These are phyloP conservation scores for Megatriorchis doriae DNA, from an alignment of 2,113 vertebrate species.

Conservation along the genomic window DNA sequence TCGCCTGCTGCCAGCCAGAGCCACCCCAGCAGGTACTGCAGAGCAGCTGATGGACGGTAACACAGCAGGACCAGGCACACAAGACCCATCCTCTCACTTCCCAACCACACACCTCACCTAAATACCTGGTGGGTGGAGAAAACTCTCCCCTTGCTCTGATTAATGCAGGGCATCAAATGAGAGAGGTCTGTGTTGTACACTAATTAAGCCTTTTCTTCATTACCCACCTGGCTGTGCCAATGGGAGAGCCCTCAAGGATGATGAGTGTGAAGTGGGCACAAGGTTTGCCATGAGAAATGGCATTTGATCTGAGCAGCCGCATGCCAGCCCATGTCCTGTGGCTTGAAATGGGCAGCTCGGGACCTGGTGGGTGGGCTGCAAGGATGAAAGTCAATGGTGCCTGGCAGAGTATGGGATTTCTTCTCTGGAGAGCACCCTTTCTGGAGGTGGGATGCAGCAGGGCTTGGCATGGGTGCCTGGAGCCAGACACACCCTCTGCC, in stretches of 20 bases:
- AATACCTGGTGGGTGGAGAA: not conserved
- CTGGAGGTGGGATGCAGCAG: not conserved
- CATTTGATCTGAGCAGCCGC: not conserved
- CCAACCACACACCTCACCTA: not conserved
- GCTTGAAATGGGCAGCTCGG: not conserved
- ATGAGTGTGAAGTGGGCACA: not conserved
- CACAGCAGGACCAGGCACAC: not conserved
- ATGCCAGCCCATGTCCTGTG: accelerated
- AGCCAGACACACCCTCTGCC: not conserved
- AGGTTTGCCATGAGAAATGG: not conserved
- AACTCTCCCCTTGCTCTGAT: not conserved
- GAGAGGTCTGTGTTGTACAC: not conserved
- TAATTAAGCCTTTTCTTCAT: not conserved
- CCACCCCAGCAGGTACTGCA: not conserved
- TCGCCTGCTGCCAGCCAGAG: not conserved
- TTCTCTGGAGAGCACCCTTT: not conserved
- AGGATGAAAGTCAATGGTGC: not conserved
- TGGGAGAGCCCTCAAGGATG: not conserved
- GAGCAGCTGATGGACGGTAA: not conserved
- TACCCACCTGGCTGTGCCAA: not conserved
- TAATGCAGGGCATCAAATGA: not conserved
- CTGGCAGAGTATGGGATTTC: not conserved
- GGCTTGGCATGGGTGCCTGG: not conserved
- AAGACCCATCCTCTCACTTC: not conserved
- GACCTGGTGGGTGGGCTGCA: not conserved